phyloP scores from a whole-genome alignment of 2,888 invertebrate genomes.

The Lampropteryx suffumata region DNA sequence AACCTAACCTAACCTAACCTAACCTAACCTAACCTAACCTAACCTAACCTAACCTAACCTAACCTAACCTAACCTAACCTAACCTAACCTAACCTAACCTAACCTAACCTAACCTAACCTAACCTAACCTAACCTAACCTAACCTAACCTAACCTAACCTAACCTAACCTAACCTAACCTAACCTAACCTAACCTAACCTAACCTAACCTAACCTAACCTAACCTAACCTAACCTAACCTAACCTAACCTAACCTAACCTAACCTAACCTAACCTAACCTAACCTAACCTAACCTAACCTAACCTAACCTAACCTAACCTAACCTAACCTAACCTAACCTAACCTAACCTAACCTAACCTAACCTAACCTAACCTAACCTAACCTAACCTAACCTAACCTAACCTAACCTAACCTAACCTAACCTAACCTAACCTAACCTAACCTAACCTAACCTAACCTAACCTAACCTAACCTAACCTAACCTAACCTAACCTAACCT shows the following conservation, averaged over 20 bases:
- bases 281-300: conserved; percentile 21
- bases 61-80: neutral
- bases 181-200: conserved; percentile 4
- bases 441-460: conserved; percentile 18
- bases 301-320: conserved; percentile 25
- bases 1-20: conserved; percentile 26
- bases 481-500: neutral
- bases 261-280: conserved; percentile 17
- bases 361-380: conserved; percentile 19
- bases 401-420: conserved; percentile 23
- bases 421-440: conserved; percentile 18
- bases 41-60: conserved; percentile 19
- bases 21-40: conserved; percentile 26
- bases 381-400: conserved; percentile 27
- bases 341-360: neutral
- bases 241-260: conserved; percentile 15
- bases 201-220: conserved; percentile 10
- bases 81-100: conserved; percentile 24
- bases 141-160: conserved; percentile 21
- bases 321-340: conserved; percentile 16
- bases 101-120: conserved; percentile 27
- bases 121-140: conserved; percentile 26
- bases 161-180: conserved; percentile 14
- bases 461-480: conserved; percentile 15
- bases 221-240: conserved; percentile 20